A percentile compares a stretch with the other conserved stretches of the same genome.
Evolutionary conservation across 1,140 invertebrate species (phyloP).

Genomic region (Meloidogyne exigua): DNA sequence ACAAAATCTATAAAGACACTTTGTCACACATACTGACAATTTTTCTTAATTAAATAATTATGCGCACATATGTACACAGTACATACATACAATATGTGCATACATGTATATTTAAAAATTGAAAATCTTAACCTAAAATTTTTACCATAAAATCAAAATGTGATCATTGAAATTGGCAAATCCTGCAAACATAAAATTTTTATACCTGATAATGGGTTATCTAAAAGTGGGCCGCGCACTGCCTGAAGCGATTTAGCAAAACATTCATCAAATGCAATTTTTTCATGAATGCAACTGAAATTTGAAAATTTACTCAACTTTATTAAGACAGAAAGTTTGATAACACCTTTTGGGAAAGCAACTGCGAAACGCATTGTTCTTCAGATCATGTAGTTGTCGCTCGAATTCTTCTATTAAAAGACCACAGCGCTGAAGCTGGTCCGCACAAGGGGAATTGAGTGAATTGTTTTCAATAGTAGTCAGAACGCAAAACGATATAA

Average conservation of each 20-base stretch:
- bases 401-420: conserved; percentile 52
- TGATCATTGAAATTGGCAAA: too few species aligned
- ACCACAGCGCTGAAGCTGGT: conserved; percentile 48
- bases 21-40: too few species aligned
- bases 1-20: too few species aligned
- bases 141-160: too few species aligned
- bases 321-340: background rate
- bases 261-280: conserved; percentile 50
- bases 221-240: conserved; percentile 36
- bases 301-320: background rate
- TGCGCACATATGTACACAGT: too few species aligned
- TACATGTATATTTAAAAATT: too few species aligned
- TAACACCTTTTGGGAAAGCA: conserved; percentile 35
- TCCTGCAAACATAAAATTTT: too few species aligned
- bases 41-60: too few species aligned
- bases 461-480: background rate
- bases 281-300: conserved; percentile 54
- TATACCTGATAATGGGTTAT: background rate
- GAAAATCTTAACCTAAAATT: too few species aligned
- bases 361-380: conserved; percentile 43
- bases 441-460: conserved; percentile 46
- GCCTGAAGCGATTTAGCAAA: conserved; percentile 41
- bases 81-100: too few species aligned
- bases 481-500: background rate
- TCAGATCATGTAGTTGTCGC: conserved; percentile 50